Base-by-base conservation (phyloP, 2,888 invertebrate species). In the Meganola albula region DNA sequence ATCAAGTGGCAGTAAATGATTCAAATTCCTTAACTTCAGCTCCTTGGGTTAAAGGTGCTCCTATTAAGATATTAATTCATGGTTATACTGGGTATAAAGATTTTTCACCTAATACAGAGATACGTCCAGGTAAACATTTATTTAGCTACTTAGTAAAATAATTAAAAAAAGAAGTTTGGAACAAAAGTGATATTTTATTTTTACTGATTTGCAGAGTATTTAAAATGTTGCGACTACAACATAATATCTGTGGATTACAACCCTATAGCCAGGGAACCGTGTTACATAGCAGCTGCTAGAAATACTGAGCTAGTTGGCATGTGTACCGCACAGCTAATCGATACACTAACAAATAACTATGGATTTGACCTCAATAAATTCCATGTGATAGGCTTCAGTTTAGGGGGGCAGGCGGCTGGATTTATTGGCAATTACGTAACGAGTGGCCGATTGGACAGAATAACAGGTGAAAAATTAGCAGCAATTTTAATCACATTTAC, bases 381-480 rank as follows among this genome's bases (percentile, higher is more conserved):
- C 30, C 91, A 91, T 50, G 58, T 90, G 1, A 87, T 91, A 25
- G 91, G 91, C 1, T 91, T 90, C 53, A 91, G 91, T 56, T 76
- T 91, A 8, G 91, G 91, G 0, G 90, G 83, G 0, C 91, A 91
- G 39, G 75, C 80, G 0, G 87, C 89, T 0, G 90, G 90, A 0
- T 83, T 69, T 30, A 70, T 87, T 0, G 73, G 82, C 3, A 79
- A 86, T 44, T 79, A 79, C 58, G 30, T 89, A 13, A 73, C 66
- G 12, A 60, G 65, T 9, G 85, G 88, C 5, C 67, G 48, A 16
- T 55, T 90, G 12, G 66, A 70, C 1, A 73, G 90, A 33, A 84
- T 90, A 22, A 88, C 90, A 27, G 90, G 90, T 89, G 62, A 51
- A 22, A 35, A 12, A n/a, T n/a, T n/a, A n/a, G n/a, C n/a, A n/a